Evolutionary conservation across 2,888 invertebrate genomes (phyloP).

Genomic region (Poecilus cupreus): DNA sequence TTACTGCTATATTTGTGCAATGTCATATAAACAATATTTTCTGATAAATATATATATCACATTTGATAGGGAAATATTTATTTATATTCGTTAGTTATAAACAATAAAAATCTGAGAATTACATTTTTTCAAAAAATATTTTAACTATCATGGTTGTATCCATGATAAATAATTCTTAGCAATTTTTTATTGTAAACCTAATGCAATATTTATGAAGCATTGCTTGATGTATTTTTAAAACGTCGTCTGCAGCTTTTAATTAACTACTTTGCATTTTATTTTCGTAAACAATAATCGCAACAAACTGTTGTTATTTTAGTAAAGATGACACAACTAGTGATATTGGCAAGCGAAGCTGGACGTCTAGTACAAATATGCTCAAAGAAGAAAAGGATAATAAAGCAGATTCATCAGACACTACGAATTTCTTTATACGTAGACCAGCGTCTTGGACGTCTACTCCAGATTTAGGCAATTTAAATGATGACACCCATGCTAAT

Average conservation of each 20-base stretch:
- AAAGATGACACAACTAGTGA: constrained; percentile 70
- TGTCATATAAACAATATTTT: too few species aligned
- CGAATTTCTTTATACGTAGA: constrained; percentile 62
- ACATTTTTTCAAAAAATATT: too few species aligned
- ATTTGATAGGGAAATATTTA: too few species aligned
- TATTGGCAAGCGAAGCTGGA: constrained; percentile 79
- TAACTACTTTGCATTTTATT: background rate
- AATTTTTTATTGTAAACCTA: too few species aligned
- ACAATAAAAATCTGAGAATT: too few species aligned
- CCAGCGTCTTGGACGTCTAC: constrained; percentile 87
- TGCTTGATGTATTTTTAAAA: background rate
- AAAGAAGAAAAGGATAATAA: constrained; percentile 64
- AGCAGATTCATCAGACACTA: constrained; percentile 29
- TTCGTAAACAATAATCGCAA: background rate
- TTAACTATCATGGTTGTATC: too few species aligned
- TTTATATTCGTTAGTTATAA: too few species aligned
- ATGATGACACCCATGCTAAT: constrained; percentile 77
- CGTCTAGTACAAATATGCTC: constrained; percentile 83
- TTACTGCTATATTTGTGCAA: too few species aligned
- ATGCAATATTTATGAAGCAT: too few species aligned
- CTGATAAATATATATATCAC: too few species aligned
- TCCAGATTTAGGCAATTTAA: constrained; percentile 83
- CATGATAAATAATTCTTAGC: too few species aligned
- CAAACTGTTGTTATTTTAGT: constrained; percentile 69
- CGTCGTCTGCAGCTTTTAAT: background rate